Conservation (phyloP, 2,113 vertebrate species). For the Prionailurus viverrinus region DNA sequence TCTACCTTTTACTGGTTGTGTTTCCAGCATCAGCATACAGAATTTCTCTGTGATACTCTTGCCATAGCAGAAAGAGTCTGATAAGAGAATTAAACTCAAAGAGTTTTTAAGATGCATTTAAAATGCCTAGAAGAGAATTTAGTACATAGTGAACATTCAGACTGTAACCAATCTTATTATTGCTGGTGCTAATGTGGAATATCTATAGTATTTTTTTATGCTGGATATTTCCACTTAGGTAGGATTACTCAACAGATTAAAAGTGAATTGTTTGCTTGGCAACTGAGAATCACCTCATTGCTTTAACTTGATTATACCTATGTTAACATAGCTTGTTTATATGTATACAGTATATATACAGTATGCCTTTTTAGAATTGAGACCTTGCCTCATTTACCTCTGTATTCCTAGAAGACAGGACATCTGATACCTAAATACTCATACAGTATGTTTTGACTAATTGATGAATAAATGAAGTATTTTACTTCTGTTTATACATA, state of each 20-base stretch:
- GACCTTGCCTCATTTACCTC: neutral
- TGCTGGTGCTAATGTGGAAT: neutral
- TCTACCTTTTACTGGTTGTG: neutral
- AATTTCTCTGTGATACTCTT: neutral
- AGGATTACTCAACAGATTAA: neutral
- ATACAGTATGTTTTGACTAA: neutral
- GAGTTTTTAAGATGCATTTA: neutral
- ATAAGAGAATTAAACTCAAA: neutral
- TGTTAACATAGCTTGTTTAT: neutral
- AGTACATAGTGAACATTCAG: neutral
- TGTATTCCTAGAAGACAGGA: neutral
- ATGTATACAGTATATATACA: neutral
- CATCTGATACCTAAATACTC: neutral
- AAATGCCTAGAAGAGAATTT: neutral
- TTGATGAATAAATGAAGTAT: neutral
- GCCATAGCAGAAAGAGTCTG: neutral
- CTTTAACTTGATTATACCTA: neutral
- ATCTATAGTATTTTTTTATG: neutral
- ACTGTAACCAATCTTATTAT: neutral
- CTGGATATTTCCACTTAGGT: neutral
- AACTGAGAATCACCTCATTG: neutral
- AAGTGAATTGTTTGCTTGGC: neutral
- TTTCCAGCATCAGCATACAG: neutral
- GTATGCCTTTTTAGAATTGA: neutral
- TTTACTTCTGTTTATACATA: neutral